Evolutionary conservation across 2,888 invertebrate species (phyloP).

Genomic region (Agapostemon virescens): DNA sequence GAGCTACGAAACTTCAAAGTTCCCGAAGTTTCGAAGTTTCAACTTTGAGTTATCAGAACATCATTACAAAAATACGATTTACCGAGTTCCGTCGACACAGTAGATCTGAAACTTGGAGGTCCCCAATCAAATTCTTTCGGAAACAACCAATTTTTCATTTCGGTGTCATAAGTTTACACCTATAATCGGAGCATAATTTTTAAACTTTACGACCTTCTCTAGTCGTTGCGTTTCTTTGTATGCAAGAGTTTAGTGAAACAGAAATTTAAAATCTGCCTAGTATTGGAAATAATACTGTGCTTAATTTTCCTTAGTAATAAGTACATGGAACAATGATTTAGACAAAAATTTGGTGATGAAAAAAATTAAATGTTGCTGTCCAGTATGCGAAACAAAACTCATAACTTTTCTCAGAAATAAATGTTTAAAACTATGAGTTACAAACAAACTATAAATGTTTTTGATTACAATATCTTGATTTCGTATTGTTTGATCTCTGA

Average conservation of each 20-base stretch:
- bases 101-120: neutral
- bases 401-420: neutral
- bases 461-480: too few relatives aligned
- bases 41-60: neutral
- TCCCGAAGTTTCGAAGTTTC: constrained; percentile 10
- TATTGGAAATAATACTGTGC: neutral
- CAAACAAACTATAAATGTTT: neutral
- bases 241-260: neutral
- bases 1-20: neutral
- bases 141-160: neutral
- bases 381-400: neutral
- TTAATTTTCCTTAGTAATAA: too few relatives aligned
- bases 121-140: neutral
- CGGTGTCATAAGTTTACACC: neutral
- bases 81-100: constrained; percentile 9
- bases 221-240: neutral
- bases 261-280: neutral
- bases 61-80: constrained; percentile 31
- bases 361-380: too few relatives aligned
- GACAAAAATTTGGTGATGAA: too few relatives aligned
- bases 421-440: neutral
- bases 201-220: neutral
- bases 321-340: too few relatives aligned
- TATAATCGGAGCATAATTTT: neutral
- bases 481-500: too few relatives aligned